Evolutionary conservation across 2,888 invertebrate species (phyloP), one percentile per base, ranked within the genome.

Genomic region (Sarcophaga variegata): DNA sequence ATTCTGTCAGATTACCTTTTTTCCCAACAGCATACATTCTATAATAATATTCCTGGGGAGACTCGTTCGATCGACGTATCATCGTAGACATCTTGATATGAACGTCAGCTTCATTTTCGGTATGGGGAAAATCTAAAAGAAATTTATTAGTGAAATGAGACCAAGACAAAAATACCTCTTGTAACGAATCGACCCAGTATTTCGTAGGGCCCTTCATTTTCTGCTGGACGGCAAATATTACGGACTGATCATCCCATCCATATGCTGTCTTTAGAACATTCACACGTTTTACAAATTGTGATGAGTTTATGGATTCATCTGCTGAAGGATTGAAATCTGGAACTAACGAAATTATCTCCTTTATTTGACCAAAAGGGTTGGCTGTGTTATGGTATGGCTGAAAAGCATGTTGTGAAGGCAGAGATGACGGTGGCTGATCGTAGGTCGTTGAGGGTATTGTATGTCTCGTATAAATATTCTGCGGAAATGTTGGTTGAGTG

Each of bases 171-270:
- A 77, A 83, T 20, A 59, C 77, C 20, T 63, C 59, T 54, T 77
- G 60, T 14, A 63, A 12, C 14, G 76, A 72, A 72, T 88, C 87
- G 1, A 83, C 74, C 85, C 81, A 81, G 45, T 67, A 74, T 59
- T 67, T 81, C 4, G 81, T 67, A n/a, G 81, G 37, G 22, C 83
- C 86, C 14, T 49, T 49, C 66, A 81, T 63, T 72, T 84, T 87
- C 54, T 84, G 79, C n/a, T 87, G 84, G 5, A 84, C 83, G 14
- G 81, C 81, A 59, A 79, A 84, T 63, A 79, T 27, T 3, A 84
- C 62, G 0, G 69, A 69, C 49, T 77, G 80, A 37, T 87, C 78
- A 67, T 81, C 74, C 87, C 83, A 86, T 12, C 22, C 37, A 67
- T 87, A 87, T 14, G 81, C 84, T 14, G 27, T 54, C n/a, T 22